Conservation (phyloP, 1,140 invertebrate species). For the Zaprionus kolodkinae region DNA sequence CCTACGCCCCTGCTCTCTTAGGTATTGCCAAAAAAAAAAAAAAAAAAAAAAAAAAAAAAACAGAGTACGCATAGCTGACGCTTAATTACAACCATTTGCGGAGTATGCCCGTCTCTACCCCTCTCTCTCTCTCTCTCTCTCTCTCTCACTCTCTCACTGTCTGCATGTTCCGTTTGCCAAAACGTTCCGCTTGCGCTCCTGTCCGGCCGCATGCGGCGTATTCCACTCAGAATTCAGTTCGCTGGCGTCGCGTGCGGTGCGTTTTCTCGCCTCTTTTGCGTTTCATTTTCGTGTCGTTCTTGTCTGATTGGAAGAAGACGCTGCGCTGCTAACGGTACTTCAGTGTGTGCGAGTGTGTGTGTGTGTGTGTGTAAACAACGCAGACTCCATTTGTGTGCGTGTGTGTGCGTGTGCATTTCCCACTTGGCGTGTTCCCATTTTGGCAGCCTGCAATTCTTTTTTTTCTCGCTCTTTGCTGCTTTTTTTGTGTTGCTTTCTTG, state of each 20-base stretch:
- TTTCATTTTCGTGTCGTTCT: too few species aligned
- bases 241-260: constrained; percentile 73
- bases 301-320: constrained; percentile 60
- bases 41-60: constrained; percentile 50
- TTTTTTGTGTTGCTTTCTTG: constrained; percentile 25
- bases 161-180: constrained; percentile 49
- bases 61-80: constrained; percentile 37
- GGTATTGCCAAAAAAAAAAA: constrained; percentile 39
- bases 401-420: constrained; percentile 62
- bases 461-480: neutral
- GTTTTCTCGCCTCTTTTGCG: constrained; percentile 26
- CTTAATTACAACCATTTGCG: constrained; percentile 65
- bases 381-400: constrained; percentile 57
- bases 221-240: constrained; percentile 73
- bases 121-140: too few species aligned
- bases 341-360: constrained; percentile 2
- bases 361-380: constrained; percentile 58
- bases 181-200: constrained; percentile 59
- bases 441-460: constrained; percentile 53
- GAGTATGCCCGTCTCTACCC: constrained; percentile 5
- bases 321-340: constrained; percentile 29
- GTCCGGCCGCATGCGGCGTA: constrained; percentile 31
- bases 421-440: constrained; percentile 79
- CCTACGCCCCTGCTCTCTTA: neutral
- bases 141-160: neutral